Evolutionary conservation across 2,888 invertebrate species (phyloP).

Genomic region (Acheta domesticus): DNA sequence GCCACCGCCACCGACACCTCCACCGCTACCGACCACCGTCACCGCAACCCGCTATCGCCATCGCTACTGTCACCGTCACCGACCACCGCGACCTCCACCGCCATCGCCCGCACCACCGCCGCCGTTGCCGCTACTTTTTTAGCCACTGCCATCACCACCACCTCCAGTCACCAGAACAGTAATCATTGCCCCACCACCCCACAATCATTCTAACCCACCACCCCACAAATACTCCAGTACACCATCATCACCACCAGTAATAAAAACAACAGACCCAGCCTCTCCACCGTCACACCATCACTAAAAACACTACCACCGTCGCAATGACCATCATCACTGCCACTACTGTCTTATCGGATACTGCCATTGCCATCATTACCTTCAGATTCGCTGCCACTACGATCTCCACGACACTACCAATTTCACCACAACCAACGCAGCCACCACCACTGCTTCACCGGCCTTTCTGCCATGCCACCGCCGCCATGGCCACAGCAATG

Average conservation of each 20-base stretch:
- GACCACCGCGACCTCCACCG: background rate
- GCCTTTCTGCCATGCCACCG: background rate
- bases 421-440: background rate
- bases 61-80: background rate
- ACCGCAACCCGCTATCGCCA: background rate
- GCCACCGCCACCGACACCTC: background rate
- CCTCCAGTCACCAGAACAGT: background rate
- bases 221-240: background rate
- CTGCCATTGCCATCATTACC: background rate
- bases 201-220: too few relatives aligned
- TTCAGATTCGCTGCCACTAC: background rate
- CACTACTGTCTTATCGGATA: too few relatives aligned
- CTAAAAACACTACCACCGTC: background rate
- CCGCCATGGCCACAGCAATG: background rate
- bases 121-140: background rate
- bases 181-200: background rate
- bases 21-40: background rate
- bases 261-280: background rate
- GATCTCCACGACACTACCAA: background rate
- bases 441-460: background rate
- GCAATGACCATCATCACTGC: background rate
- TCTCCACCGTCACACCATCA: background rate
- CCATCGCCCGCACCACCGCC: background rate
- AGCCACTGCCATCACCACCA: background rate
- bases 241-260: background rate